Evolutionary conservation across 2,113 vertebrate genomes (phyloP).

Genomic region (Pedionomus torquatus): DNA sequence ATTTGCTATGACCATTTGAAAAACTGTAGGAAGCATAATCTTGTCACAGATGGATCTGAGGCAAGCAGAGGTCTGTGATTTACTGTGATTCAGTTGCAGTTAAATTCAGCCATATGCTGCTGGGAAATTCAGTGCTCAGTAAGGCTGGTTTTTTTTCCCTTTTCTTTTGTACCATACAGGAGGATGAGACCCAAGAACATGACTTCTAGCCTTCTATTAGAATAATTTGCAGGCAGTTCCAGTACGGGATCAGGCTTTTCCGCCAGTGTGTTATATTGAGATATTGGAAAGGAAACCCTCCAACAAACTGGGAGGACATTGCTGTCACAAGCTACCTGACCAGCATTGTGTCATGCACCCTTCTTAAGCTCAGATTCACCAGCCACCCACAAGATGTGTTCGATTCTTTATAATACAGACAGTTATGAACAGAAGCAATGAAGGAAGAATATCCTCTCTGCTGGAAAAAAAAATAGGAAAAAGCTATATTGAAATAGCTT

Average conservation of each 20-base stretch:
- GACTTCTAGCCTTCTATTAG: neutral
- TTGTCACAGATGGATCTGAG: neutral
- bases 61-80: neutral
- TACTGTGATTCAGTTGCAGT: neutral
- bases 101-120: neutral
- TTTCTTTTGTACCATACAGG: neutral
- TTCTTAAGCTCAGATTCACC: neutral
- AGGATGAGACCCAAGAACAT: rapidly evolving
- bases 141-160: neutral
- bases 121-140: neutral
- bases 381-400: neutral
- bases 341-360: neutral
- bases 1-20: neutral
- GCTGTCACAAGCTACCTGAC: neutral
- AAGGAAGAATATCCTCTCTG: neutral
- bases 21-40: neutral
- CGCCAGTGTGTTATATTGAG: neutral
- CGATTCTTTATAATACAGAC: neutral
- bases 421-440: neutral
- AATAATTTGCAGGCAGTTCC: neutral
- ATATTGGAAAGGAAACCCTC: neutral
- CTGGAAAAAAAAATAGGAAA: neutral
- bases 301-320: neutral
- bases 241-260: neutral
- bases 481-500: neutral